These are phyloP conservation scores for Stegostoma tigrinum DNA, from an alignment of 2,113 vertebrate genomes.

Conservation along the genomic window DNA sequence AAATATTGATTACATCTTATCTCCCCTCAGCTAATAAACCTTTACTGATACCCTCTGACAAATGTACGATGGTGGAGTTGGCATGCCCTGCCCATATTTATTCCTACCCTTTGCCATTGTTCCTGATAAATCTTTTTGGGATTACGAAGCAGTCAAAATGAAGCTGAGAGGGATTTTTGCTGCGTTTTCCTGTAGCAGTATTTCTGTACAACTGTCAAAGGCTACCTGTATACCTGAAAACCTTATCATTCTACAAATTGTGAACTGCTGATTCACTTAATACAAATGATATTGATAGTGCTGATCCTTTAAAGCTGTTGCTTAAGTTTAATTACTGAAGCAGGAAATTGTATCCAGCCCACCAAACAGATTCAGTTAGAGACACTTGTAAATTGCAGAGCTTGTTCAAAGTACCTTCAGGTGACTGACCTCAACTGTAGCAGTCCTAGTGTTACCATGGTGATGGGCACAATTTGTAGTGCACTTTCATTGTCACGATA, in stretches of 20 bases:
- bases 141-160: too few species aligned
- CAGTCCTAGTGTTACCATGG: neutral
- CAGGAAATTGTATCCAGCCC: neutral
- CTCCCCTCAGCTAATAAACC: neutral
- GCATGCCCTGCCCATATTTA: neutral
- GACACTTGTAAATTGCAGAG: neutral
- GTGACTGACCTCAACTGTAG: neutral
- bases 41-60: too few species aligned
- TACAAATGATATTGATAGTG: neutral
- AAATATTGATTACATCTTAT: neutral
- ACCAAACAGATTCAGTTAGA: neutral
- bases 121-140: too few species aligned
- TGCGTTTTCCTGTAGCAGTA: neutral
- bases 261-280: neutral
- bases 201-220: neutral
- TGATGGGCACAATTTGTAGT: neutral
- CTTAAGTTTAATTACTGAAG: neutral
- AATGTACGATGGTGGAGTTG: too few species aligned
- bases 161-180: neutral
- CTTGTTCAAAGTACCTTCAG: neutral
- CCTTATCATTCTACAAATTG: neutral
- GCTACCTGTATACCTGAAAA: neutral
- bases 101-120: neutral
- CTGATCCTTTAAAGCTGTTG: neutral
- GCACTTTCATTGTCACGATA: neutral